phyloP scores from a whole-genome alignment of 2,888 invertebrate species.

The Epinotia ramella region DNA sequence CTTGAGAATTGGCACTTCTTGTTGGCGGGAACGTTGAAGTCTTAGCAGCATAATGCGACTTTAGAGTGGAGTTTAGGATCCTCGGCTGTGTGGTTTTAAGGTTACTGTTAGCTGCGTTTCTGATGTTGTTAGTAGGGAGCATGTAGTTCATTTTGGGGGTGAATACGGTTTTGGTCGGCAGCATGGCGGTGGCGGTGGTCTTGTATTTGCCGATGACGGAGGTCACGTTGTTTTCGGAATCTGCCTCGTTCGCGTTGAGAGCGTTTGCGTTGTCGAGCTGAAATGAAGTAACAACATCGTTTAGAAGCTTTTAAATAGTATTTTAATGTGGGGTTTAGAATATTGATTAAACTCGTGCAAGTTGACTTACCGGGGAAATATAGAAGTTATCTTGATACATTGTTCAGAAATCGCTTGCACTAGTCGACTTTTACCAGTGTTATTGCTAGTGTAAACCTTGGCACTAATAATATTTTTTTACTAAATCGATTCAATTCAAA shows the following conservation, averaged over 20 bases:
- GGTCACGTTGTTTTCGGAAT: conserved; percentile 79
- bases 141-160: conserved; percentile 79
- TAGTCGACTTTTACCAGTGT: not conserved
- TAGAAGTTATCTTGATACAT: not conserved
- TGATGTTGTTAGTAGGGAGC: conserved; percentile 77
- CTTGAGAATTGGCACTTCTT: conserved; percentile 75
- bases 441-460: not conserved
- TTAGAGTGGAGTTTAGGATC: conserved; percentile 65
- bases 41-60: conserved; percentile 74
- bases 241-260: conserved; percentile 73
- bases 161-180: conserved; percentile 75
- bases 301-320: not conserved
- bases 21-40: conserved; percentile 81
- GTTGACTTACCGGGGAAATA: not conserved
- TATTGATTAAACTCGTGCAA: not conserved
- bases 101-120: conserved; percentile 75
- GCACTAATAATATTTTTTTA: not conserved
- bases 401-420: not conserved
- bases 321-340: not conserved
- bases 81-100: conserved; percentile 70
- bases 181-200: conserved; percentile 75
- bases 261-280: conserved; percentile 78
- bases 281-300: conserved; percentile 43
- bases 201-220: conserved; percentile 79
- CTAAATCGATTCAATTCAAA: no score